phyloP scores from a whole-genome alignment of 2,797 vertebrate genomes.

The Columba guinea region DNA sequence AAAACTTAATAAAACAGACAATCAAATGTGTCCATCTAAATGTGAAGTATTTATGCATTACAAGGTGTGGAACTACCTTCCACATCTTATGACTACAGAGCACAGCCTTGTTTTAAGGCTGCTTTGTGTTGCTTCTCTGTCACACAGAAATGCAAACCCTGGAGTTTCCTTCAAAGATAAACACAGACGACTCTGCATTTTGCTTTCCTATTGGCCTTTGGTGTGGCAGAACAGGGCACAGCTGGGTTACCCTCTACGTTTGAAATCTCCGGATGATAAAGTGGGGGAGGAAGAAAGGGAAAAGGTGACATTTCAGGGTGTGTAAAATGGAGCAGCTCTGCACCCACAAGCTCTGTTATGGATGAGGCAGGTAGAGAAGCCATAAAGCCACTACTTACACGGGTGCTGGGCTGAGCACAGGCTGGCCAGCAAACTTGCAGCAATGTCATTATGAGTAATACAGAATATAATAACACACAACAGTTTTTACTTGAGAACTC shows the following conservation, averaged over 20 bases:
- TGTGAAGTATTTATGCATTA: neutral
- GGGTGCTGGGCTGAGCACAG: neutral
- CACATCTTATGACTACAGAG: neutral
- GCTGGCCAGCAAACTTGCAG: neutral
- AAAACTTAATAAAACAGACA: neutral
- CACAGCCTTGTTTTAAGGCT: neutral
- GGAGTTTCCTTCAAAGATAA: neutral
- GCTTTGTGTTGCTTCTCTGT: neutral
- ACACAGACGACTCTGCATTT: neutral
- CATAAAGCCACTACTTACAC: neutral
- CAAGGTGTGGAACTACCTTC: neutral
- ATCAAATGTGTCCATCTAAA: neutral
- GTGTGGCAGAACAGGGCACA: neutral
- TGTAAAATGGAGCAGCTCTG: neutral
- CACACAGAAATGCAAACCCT: neutral
- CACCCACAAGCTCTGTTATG: neutral
- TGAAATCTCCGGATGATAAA: neutral
- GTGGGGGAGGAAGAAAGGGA: neutral
- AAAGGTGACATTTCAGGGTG: neutral
- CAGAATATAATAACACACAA: neutral
- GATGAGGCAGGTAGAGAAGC: neutral
- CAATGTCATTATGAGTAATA: neutral
- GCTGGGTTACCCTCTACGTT: rapidly evolving
- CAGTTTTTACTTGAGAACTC: neutral
- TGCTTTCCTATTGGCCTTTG: neutral